Percentiles rank a stretch among this genome's conserved stretches.
These are phyloP conservation scores for Julus scanicus DNA, from an alignment of 2,888 invertebrate genomes.

Conservation along the genomic window DNA sequence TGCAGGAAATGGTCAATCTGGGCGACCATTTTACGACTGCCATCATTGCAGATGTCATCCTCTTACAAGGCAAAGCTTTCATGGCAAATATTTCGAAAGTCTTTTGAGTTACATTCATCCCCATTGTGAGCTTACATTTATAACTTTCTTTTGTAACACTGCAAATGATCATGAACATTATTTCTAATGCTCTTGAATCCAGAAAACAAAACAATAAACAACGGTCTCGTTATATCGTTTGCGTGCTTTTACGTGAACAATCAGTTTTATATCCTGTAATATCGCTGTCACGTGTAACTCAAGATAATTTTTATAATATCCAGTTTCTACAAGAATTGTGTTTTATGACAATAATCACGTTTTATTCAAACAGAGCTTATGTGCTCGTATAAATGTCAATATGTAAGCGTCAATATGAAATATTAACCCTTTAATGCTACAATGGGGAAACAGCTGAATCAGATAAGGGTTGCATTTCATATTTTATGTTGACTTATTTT, in stretches of 20 bases:
- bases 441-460: background rate
- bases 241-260: background rate
- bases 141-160: background rate
- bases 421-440: background rate
- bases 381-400: slow-evolving; percentile 8
- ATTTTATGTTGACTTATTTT: background rate
- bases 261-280: background rate
- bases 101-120: background rate
- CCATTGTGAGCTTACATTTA: background rate
- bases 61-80: slow-evolving; percentile 9
- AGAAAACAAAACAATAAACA: slow-evolving; percentile 36
- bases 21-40: background rate
- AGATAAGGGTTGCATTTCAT: background rate
- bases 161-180: background rate
- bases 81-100: background rate
- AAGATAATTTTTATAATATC: slow-evolving; percentile 21
- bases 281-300: background rate
- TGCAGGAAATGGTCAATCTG: slow-evolving; percentile 26
- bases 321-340: background rate
- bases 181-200: slow-evolving; percentile 15
- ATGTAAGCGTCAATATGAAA: background rate
- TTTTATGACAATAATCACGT: background rate
- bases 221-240: background rate
- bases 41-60: slow-evolving; percentile 13
- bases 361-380: background rate